Conservation (phyloP, 2,888 invertebrate genomes). For the Papilio protenor region DNA sequence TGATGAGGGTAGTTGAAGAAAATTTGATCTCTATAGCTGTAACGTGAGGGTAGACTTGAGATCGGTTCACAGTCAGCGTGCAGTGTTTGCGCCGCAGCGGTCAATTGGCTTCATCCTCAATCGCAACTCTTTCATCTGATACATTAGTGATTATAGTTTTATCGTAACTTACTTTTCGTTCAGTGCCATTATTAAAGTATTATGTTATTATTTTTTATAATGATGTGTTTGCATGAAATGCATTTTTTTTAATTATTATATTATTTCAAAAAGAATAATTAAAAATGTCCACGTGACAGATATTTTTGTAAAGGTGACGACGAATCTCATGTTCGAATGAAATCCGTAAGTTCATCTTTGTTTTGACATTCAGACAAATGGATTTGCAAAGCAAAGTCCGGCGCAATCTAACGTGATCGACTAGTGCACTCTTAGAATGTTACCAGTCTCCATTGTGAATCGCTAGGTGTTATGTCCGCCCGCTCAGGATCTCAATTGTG, state of each 20-base stretch:
- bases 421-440: conserved; percentile 68
- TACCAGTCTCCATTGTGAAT: conserved; percentile 51
- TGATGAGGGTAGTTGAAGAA: background rate
- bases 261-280: conserved; percentile 53
- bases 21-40: conserved; percentile 8
- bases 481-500: conserved; percentile 41
- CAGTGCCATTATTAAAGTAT: conserved; percentile 82
- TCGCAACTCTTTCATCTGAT: conserved; percentile 57
- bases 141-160: conserved; percentile 61
- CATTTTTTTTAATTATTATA: conserved; percentile 67
- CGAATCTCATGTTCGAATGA: conserved; percentile 70
- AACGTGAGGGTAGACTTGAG: conserved; percentile 5
- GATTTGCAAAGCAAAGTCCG: conserved; percentile 78
- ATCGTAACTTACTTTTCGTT: conserved; percentile 69
- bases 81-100: conserved; percentile 71
- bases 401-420: conserved; percentile 53
- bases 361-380: conserved; percentile 59
- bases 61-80: conserved; percentile 52
- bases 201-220: conserved; percentile 77
- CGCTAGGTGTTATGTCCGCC: conserved; percentile 42
- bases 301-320: conserved; percentile 66
- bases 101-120: conserved; percentile 63
- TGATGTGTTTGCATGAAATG: conserved; percentile 81
- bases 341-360: conserved; percentile 58
- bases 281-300: conserved; percentile 59